phyloP scores from a whole-genome alignment of 2,797 vertebrate species.

The Sparidentex hasta region DNA sequence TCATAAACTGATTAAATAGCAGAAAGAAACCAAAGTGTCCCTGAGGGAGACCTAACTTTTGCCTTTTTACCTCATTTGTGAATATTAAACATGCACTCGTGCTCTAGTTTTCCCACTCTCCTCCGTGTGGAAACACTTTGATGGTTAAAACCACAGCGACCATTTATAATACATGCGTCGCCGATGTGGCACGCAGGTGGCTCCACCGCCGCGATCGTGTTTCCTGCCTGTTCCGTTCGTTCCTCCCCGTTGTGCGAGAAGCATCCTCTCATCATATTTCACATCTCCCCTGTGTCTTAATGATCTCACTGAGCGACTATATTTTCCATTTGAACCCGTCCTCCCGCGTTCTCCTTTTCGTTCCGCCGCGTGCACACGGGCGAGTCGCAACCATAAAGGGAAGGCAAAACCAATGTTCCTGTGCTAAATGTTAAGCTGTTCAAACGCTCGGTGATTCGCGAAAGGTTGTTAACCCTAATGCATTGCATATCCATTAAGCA shows the following conservation, averaged over 20 bases:
- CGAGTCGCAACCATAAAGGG: conserved; percentile 55
- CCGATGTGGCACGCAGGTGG: conserved; percentile 65
- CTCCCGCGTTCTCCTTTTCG: conserved; percentile 49
- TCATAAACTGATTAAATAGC: conserved; percentile 41
- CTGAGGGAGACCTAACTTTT: conserved; percentile 35
- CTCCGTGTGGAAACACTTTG: conserved; percentile 41
- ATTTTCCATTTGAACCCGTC: conserved; percentile 59
- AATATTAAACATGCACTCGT: conserved; percentile 31
- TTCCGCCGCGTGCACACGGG: conserved; percentile 46
- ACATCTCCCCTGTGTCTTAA: conserved; percentile 45
- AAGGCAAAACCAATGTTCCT: conserved; percentile 71
- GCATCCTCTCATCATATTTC: conserved; percentile 56
- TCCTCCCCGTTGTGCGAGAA: conserved; percentile 24
- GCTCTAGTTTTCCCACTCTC: conserved; percentile 58
- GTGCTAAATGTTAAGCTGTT: conserved; percentile 73
- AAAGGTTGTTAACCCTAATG: conserved; percentile 82
- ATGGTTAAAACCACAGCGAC: conserved; percentile 59
- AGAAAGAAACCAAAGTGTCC: conserved; percentile 42
- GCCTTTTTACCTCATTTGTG: conserved; percentile 52
- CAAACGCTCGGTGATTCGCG: conserved; percentile 69
- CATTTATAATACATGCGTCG: conserved; percentile 69
- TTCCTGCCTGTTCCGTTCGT: conserved; percentile 12
- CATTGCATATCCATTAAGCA: conserved; percentile 78
- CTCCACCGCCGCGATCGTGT: conserved; percentile 9
- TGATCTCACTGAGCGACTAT: conserved; percentile 44